These are phyloP conservation scores for Microchirus variegatus DNA, from an alignment of 2,797 vertebrate genomes.

Conservation along the genomic window DNA sequence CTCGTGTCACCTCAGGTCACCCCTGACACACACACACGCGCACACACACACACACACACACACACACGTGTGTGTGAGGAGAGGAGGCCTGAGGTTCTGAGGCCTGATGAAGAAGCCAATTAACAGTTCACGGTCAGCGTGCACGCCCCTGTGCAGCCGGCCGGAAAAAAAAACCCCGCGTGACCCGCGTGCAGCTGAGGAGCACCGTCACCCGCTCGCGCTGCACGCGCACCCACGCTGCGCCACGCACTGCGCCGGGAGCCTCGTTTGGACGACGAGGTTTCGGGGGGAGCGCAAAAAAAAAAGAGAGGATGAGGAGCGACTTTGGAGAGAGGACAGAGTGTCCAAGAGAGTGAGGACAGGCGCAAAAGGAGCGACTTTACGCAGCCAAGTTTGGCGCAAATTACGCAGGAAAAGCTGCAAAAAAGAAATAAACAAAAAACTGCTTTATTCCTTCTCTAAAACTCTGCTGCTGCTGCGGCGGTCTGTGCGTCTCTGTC, in stretches of 20 bases:
- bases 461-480: too few species aligned
- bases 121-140: neutral
- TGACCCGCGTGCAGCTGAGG: neutral
- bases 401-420: neutral
- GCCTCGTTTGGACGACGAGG: too few species aligned
- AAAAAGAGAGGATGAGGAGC: neutral
- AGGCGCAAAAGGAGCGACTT: conserved; percentile 6
- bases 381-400: neutral
- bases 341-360: neutral
- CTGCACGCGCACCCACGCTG: neutral
- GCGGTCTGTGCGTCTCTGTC: too few species aligned
- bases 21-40: conserved; percentile 19
- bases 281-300: neutral
- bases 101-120: conserved; percentile 21
- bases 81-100: conserved; percentile 29
- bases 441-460: neutral
- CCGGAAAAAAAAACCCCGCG: neutral
- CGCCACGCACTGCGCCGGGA: too few species aligned
- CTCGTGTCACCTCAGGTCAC: conserved; percentile 50
- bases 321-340: neutral
- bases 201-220: neutral
- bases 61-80: neutral
- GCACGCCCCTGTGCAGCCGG: neutral
- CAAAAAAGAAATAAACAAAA: neutral
- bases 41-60: neutral